Evolutionary conservation across 2,797 vertebrate genomes (phyloP).

Genomic region (Brachyalestes nurse): DNA sequence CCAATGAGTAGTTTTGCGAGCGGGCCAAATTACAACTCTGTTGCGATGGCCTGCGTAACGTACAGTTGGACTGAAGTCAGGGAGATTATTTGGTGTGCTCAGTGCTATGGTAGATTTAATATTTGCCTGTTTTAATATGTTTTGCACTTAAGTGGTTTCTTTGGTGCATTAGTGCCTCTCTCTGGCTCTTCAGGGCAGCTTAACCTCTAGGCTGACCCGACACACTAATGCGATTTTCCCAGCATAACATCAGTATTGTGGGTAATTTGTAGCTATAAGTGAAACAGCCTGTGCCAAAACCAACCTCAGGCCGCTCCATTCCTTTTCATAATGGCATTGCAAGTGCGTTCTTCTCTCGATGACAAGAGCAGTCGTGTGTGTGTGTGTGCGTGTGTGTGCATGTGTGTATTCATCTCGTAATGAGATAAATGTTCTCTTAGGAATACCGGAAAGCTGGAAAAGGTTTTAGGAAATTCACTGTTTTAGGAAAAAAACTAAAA

Average conservation of each 20-base stretch:
- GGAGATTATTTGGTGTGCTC: not conserved
- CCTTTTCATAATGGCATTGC: slow-evolving; percentile 29
- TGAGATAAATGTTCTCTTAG: too few species aligned
- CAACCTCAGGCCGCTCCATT: slow-evolving; percentile 30
- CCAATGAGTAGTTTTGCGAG: not conserved
- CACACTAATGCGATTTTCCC: slow-evolving; percentile 43
- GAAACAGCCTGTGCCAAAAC: slow-evolving; percentile 34
- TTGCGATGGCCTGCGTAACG: not conserved
- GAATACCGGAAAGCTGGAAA: too few species aligned
- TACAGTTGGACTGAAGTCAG: not conserved
- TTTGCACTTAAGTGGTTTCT: slow-evolving; percentile 10
- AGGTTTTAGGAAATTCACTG: too few species aligned
- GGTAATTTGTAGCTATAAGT: slow-evolving; percentile 46
- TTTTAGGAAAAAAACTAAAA: too few species aligned
- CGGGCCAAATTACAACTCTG: not conserved
- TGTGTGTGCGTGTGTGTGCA: slow-evolving; percentile 22
- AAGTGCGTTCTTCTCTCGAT: slow-evolving; percentile 34
- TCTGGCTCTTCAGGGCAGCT: slow-evolving; percentile 4
- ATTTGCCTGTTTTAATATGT: slow-evolving; percentile 8
- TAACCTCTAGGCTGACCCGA: slow-evolving; percentile 24
- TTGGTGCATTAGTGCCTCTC: slow-evolving; percentile 12
- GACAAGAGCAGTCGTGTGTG: slow-evolving; percentile 27
- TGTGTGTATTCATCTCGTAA: slow-evolving; percentile 11
- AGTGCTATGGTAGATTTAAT: slow-evolving; percentile 12
- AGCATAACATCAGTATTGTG: slow-evolving; percentile 37